Percentiles rank a stretch among this genome's conserved stretches.
Conservation (phyloP, 2,113 vertebrate genomes). For the Osmerus mordax region DNA sequence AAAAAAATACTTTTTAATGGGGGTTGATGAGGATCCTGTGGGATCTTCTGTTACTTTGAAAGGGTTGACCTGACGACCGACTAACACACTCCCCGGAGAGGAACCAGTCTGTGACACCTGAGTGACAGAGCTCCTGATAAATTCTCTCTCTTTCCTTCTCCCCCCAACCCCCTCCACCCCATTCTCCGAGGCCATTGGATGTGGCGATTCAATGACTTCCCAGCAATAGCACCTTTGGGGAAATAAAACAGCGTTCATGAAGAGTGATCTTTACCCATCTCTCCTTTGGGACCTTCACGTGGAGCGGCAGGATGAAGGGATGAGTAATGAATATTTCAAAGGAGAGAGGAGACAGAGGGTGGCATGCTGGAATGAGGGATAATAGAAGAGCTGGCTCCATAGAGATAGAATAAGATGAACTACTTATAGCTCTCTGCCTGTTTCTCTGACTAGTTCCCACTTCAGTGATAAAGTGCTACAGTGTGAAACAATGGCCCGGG, state of each 20-base stretch:
- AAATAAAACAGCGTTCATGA: constrained; percentile 52
- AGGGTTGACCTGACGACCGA: constrained; percentile 17
- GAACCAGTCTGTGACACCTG: constrained; percentile 25
- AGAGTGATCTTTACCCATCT: constrained; percentile 58
- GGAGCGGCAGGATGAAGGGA: constrained; percentile 52
- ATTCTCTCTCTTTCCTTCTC: constrained; percentile 1
- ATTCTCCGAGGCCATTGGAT: constrained; percentile 14
- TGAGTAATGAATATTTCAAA: constrained; percentile 64
- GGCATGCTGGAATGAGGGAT: constrained; percentile 1
- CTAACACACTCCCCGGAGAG: constrained; percentile 12
- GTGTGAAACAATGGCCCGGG: neutral
- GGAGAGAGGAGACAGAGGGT: constrained; percentile 34
- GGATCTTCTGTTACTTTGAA: constrained; percentile 34
- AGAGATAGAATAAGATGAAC: neutral
- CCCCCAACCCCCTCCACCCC: constrained; percentile 1
- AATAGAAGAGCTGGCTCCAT: constrained; percentile 2
- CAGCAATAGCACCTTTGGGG: constrained; percentile 45
- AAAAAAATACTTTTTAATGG: constrained; percentile 46
- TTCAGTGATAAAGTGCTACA: neutral
- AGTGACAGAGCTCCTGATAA: constrained; percentile 17
- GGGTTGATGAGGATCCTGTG: constrained; percentile 33
- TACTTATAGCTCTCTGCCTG: neutral
- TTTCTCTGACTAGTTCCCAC: neutral
- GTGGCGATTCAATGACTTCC: constrained; percentile 23
- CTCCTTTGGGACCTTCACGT: constrained; percentile 49